A percentile compares a stretch with the other conserved stretches of the same genome.
Evolutionary conservation across 1,140 invertebrate genomes (phyloP).

Genomic region (Uloborus diversus): DNA sequence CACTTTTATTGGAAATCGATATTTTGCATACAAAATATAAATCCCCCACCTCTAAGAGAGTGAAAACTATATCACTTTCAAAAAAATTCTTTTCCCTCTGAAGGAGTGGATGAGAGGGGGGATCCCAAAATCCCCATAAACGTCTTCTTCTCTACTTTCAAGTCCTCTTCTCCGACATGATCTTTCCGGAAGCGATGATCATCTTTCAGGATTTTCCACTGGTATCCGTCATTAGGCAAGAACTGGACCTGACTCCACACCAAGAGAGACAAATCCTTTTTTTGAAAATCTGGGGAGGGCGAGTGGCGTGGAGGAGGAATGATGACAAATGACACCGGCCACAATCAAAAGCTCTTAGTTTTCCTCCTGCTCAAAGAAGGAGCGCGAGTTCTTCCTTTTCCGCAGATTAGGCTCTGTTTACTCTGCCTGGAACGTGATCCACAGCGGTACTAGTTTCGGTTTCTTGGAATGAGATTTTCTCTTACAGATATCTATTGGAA

Average conservation of each 20-base stretch:
- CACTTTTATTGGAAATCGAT: no score
- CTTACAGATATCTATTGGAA: no score
- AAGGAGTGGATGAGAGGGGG: slow-evolving; percentile 10
- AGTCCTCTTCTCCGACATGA: no score
- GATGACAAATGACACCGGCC: slow-evolving; percentile 40
- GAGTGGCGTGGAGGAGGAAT: not conserved
- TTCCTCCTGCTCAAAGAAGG: not conserved
- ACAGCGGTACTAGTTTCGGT: no score
- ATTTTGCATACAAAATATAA: no score
- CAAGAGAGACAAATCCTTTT: slow-evolving; percentile 39
- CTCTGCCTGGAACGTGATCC: slow-evolving; percentile 22
- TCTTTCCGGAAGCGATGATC: slow-evolving; percentile 39
- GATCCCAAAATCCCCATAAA: no score
- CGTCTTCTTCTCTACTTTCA: no score
- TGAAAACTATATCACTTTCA: no score
- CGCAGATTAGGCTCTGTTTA: slow-evolving; percentile 47
- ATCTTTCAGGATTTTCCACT: slow-evolving; percentile 35
- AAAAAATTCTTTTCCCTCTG: no score
- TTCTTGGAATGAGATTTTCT: no score
- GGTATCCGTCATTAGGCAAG: slow-evolving; percentile 25
- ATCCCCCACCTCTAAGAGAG: no score
- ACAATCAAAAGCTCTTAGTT: slow-evolving; percentile 45
- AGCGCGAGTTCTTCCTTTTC: slow-evolving; percentile 11
- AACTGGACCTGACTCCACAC: slow-evolving; percentile 1
- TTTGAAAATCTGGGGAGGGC: no score